Evolutionary conservation across 1,140 invertebrate species (phyloP).

Genomic region (Cephus cinctus): DNA sequence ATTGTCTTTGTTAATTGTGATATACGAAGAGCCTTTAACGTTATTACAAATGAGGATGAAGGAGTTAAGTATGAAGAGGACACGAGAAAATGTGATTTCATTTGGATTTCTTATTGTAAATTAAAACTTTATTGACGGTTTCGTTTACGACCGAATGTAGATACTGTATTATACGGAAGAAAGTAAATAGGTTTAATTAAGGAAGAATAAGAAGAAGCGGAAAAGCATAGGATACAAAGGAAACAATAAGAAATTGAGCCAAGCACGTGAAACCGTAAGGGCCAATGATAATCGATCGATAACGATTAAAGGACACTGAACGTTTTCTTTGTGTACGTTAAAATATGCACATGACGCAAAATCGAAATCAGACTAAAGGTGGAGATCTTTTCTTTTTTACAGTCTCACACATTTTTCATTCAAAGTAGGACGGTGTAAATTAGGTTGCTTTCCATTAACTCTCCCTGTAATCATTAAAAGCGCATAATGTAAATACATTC

Average conservation of each 20-base stretch:
- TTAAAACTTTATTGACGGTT: slow-evolving; percentile 34
- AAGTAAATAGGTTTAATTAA: slow-evolving; percentile 23
- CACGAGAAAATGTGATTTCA: too few relatives aligned
- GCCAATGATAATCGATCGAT: too few relatives aligned
- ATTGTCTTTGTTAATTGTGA: slow-evolving; percentile 47
- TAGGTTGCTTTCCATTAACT: slow-evolving; percentile 41
- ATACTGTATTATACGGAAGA: slow-evolving; percentile 45
- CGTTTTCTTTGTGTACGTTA: too few relatives aligned
- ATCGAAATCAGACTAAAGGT: too few relatives aligned
- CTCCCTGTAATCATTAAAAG: slow-evolving; percentile 34
- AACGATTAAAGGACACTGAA: too few relatives aligned
- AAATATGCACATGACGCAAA: too few relatives aligned
- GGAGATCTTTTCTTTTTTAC: neutral
- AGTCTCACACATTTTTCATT: neutral
- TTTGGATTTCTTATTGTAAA: slow-evolving; percentile 37
- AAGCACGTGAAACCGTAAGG: too few relatives aligned
- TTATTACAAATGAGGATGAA: slow-evolving; percentile 37
- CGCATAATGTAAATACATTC: slow-evolving; percentile 50
- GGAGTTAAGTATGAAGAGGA: too few relatives aligned
- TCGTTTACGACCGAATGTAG: slow-evolving; percentile 40
- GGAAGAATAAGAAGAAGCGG: slow-evolving; percentile 14
- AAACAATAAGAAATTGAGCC: neutral
- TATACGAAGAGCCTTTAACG: slow-evolving; percentile 44
- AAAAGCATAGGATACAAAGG: too few relatives aligned
- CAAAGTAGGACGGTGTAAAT: slow-evolving; percentile 16